Evolutionary conservation across 2,113 vertebrate species (phyloP).

Genomic region (Syngnathus scovelli): DNA sequence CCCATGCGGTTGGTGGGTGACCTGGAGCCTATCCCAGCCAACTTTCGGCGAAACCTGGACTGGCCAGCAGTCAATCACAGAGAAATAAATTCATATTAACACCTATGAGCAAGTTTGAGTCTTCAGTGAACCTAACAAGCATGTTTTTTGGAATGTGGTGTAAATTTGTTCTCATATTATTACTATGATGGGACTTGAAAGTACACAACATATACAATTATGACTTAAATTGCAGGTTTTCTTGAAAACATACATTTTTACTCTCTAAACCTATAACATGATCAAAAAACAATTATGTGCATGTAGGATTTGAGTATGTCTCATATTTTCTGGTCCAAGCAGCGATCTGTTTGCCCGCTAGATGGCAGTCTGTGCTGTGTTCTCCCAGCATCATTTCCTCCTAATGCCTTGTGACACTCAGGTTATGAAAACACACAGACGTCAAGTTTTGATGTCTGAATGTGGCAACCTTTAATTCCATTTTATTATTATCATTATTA

Average conservation of each 20-base stretch:
- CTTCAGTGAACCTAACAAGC: too few species aligned
- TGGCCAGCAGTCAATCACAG: too few species aligned
- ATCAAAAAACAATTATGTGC: too few species aligned
- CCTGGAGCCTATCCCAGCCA: too few species aligned
- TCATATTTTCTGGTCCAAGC: neutral
- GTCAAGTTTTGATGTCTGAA: constrained; percentile 71
- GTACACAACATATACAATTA: too few species aligned
- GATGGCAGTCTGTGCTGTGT: constrained; percentile 62
- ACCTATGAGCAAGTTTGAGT: too few species aligned
- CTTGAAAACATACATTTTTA: neutral
- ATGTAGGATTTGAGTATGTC: neutral
- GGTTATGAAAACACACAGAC: constrained; percentile 70
- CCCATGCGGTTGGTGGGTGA: too few species aligned
- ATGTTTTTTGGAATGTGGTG: neutral
- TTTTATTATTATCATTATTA: constrained; percentile 15
- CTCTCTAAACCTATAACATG: neutral
- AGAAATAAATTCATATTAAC: too few species aligned
- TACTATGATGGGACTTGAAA: neutral
- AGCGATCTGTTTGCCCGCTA: constrained; percentile 35
- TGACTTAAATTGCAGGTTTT: neutral
- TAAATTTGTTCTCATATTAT: neutral
- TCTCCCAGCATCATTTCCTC: constrained; percentile 53
- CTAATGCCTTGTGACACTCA: constrained; percentile 67
- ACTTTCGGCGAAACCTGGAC: too few species aligned
- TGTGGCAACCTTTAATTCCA: constrained; percentile 46